Base-by-base conservation (phyloP, 2,113 vertebrate genomes). In the Ophiodon elongatus region DNA sequence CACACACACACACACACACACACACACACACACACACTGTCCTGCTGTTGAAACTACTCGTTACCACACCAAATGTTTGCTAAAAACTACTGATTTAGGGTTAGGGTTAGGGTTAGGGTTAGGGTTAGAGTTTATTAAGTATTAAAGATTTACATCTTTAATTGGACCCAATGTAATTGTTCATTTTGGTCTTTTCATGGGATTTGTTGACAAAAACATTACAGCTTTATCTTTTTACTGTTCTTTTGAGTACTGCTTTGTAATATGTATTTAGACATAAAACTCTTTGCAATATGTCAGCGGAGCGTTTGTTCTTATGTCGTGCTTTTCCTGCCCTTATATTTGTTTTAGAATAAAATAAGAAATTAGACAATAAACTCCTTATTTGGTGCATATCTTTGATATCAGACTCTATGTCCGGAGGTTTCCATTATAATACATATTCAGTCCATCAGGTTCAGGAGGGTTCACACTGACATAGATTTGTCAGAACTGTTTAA, bases 401-500 rank as follows among this genome's bases (percentile, higher is more conserved):
- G 31, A 69, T 23, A 67, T 45, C 25, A 29, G 63, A 67, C 31
- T 27, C 41, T 27, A 4, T 21, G 39, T 35, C 56, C 14, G 39
- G 35, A 21, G 17, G 39, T 25, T 50, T 81, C 29, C 27, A 15
- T 3, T 29, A 17, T 21, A 33, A 27, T 7, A 47, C 73, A 25
- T 9, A 13, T 2, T 4, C 43, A 25, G 56, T n/a, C 11, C 54
- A 9, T 8, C 23, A 6, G 54, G 6, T 33, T 56, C 19, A 76
- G 19, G 23, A 31, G 64, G 60, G 21, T 6, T 21, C 37, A 70
- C 33, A 14, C 9, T 27, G 79, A 76, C 75, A 68, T 11, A 59
- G 63, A 67, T 66, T 65, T 56, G 56, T 85, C 72, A n/a, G 14
- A 54, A 45, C 52, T 14, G 82, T 69, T 81, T 70, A 59, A 17